Conservation (phyloP, 1,140 invertebrate species). For the Lanistes nyassanus region DNA sequence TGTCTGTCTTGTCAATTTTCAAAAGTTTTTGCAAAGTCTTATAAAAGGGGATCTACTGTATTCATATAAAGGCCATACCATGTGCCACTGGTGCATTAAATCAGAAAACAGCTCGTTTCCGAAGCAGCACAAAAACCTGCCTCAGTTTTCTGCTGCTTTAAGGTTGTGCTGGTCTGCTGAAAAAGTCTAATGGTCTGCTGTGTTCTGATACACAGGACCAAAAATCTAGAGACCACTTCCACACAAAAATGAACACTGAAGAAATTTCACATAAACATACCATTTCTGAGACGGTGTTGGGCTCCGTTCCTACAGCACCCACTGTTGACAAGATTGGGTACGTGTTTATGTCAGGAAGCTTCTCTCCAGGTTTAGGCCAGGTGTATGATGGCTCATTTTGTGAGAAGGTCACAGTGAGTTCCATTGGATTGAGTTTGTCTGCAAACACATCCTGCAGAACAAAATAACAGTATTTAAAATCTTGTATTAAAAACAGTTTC, state of each 20-base stretch:
- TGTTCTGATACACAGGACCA: too few species aligned
- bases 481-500: neutral
- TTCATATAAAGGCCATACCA: too few species aligned
- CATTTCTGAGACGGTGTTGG: conserved; percentile 32
- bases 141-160: too few species aligned
- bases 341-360: conserved; percentile 78
- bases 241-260: conserved; percentile 3
- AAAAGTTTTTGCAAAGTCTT: too few species aligned
- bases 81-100: too few species aligned
- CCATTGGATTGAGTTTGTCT: conserved; percentile 64
- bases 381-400: conserved; percentile 68
- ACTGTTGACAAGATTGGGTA: conserved; percentile 74
- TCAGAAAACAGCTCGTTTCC: too few species aligned
- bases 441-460: conserved; percentile 51
- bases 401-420: conserved; percentile 74
- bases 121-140: too few species aligned
- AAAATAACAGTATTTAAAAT: neutral
- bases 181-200: too few species aligned
- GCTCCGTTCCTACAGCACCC: conserved; percentile 19
- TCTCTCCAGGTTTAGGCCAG: conserved; percentile 65
- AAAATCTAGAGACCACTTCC: too few species aligned
- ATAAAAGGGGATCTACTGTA: too few species aligned
- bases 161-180: too few species aligned
- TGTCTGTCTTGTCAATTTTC: too few species aligned
- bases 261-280: conserved; percentile 21